Base-by-base conservation (phyloP, 2,888 invertebrate species). In the Polyommatus icarus region DNA sequence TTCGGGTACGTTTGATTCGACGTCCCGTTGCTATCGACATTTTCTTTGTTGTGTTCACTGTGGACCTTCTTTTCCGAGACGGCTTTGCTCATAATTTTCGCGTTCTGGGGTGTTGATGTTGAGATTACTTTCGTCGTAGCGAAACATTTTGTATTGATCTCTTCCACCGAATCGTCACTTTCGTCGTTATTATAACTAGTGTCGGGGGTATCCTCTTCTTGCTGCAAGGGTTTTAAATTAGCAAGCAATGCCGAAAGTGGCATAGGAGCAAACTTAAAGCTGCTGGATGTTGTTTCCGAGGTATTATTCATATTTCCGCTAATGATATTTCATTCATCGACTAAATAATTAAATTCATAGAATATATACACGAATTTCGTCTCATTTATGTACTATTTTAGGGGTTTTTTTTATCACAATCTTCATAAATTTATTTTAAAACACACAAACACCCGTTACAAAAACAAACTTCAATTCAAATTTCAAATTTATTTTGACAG, bases 221-320 rank as follows among this genome's bases (percentile, higher is more conserved):
- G 84, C 80, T 90, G 87, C 76, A 92, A 81, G 59, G 91, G 88
- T 86, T 87, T 87, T 81, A 94, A 87, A 82, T 89, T 90, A 1
- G 92, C 92, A 24, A 94, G 83, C 82, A 94, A 87, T 78, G 88
- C 91, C 78, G 93, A 91, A 88, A 94, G 90, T 18, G 94, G 93
- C 91, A 94, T 90, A 18, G 94, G 94, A 61, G 89, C 87, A 80
- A 92, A 93, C 81, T 93, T 93, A 77, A 89, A 88, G 83, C 92
- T 91, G 80, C 91, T 93, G 3, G 92, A 87, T 40, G 91, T 89
- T 1, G 90, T 84, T 86, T 93, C 92, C 46, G 88, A 86, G 79
- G 92, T 90, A 75, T 86, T 87, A 84, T 86, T 90, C 92, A 91
- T 92, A 79, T 76, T 86, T 81, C 10, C 7, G 54, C 54, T 61